Evolutionary conservation across 2,113 vertebrate genomes (phyloP).

Genomic region (Leucosticte australis): DNA sequence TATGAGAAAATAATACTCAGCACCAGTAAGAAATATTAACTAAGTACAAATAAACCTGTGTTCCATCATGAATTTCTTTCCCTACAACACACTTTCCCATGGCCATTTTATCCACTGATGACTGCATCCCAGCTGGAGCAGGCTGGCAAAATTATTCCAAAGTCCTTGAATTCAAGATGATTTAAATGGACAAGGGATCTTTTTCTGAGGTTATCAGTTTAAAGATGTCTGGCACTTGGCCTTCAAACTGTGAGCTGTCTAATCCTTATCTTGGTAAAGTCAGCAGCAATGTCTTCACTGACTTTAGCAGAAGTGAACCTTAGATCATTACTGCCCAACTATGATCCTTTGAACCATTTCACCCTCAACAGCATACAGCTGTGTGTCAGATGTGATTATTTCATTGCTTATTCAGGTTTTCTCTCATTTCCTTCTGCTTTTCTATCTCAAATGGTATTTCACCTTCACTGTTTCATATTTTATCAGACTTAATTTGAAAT

Average conservation of each 20-base stretch:
- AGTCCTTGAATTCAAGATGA: not conserved
- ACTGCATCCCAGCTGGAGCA: not conserved
- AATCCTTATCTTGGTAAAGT: not conserved
- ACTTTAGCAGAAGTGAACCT: not conserved
- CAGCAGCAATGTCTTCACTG: not conserved
- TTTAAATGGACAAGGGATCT: not conserved
- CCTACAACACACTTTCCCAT: not conserved
- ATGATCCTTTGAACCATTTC: not conserved
- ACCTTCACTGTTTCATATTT: not conserved
- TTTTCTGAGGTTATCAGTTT: not conserved
- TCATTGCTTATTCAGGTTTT: not conserved
- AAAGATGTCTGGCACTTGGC: not conserved
- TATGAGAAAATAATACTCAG: not conserved
- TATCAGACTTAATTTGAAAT: constrained; percentile 5
- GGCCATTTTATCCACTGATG: not conserved
- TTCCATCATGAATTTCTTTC: not conserved
- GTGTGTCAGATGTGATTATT: constrained; percentile 15
- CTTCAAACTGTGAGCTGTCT: not conserved
- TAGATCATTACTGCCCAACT: not conserved
- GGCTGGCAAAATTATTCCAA: not conserved
- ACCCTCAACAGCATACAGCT: not conserved
- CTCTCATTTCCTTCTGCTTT: constrained; percentile 5
- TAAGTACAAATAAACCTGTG: not conserved
- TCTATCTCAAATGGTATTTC: not conserved
- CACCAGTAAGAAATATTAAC: not conserved